A percentile compares a stretch with the other conserved stretches of the same genome.
These are phyloP conservation scores for Littorina saxatilis DNA, from an alignment of 1,140 invertebrate genomes.

Conservation along the genomic window DNA sequence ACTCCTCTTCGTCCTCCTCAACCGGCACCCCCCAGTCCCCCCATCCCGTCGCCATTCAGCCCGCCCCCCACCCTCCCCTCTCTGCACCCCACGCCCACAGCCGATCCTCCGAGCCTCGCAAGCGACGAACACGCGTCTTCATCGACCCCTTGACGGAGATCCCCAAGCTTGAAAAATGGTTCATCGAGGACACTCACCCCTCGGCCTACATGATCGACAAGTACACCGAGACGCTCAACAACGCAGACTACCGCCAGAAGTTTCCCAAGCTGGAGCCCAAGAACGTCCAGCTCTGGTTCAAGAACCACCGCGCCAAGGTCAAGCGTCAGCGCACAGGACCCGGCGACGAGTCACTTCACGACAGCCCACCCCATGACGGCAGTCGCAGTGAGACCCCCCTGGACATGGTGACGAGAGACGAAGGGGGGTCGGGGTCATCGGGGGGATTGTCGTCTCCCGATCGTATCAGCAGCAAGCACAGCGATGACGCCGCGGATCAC, in stretches of 20 bases:
- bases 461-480: not conserved
- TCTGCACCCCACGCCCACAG: slow-evolving; percentile 42
- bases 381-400: not conserved
- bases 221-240: slow-evolving; percentile 96
- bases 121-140: slow-evolving; percentile 96
- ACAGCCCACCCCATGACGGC: slow-evolving; percentile 25
- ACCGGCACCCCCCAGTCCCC: slow-evolving; percentile 39
- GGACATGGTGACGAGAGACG: not conserved
- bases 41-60: slow-evolving; percentile 40
- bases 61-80: slow-evolving; percentile 38
- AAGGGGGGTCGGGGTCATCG: not conserved
- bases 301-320: slow-evolving; percentile 95
- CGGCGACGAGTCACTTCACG: not conserved
- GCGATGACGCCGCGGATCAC: not conserved
- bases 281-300: slow-evolving; percentile 95
- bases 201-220: slow-evolving; percentile 97
- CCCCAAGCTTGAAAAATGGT: slow-evolving; percentile 97
- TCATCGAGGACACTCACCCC: slow-evolving; percentile 97
- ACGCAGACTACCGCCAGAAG: slow-evolving; percentile 93
- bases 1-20: slow-evolving; percentile 47
- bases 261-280: slow-evolving; percentile 97
- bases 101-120: slow-evolving; percentile 63
- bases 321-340: slow-evolving; percentile 82
- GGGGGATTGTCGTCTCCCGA: not conserved
- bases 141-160: slow-evolving; percentile 99